Evolutionary conservation across 2,113 vertebrate species (phyloP).

Genomic region (Macrotus californicus): DNA sequence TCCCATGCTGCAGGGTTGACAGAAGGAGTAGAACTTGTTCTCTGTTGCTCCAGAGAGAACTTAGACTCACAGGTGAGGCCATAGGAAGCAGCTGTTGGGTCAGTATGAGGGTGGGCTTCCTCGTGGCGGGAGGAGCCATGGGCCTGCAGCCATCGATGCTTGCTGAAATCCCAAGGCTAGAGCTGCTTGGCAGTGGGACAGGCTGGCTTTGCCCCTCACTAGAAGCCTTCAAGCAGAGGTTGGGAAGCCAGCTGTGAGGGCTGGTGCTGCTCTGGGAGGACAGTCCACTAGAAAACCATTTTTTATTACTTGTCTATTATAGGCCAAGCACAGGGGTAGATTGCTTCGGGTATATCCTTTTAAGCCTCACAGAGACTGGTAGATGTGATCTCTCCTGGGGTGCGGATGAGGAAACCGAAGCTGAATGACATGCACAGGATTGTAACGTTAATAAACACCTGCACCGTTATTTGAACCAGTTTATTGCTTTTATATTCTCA

Average conservation of each 20-base stretch:
- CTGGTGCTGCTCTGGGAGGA: not conserved
- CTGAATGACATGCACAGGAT: not conserved
- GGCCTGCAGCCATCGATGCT: rapidly evolving
- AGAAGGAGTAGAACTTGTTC: not conserved
- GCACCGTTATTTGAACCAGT: not conserved
- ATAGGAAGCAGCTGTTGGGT: not conserved
- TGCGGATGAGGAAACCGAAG: not conserved
- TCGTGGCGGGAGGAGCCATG: not conserved
- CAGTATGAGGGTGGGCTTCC: not conserved
- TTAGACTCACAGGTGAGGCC: not conserved
- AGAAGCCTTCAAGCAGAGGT: not conserved
- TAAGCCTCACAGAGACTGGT: not conserved
- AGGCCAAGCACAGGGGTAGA: not conserved
- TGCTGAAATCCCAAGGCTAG: not conserved
- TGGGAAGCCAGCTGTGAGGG: not conserved
- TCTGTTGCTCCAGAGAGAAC: not conserved
- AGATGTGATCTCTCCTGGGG: not conserved
- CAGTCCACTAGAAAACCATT: not conserved
- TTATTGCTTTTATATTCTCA: not conserved
- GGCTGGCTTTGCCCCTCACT: not conserved
- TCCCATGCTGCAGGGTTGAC: not conserved
- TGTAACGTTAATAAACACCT: not conserved
- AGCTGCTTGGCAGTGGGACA: not conserved
- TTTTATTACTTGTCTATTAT: not conserved
- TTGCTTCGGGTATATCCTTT: not conserved